Base-by-base conservation (phyloP, 1,140 invertebrate genomes). In the Phenacoccus solenopsis region DNA sequence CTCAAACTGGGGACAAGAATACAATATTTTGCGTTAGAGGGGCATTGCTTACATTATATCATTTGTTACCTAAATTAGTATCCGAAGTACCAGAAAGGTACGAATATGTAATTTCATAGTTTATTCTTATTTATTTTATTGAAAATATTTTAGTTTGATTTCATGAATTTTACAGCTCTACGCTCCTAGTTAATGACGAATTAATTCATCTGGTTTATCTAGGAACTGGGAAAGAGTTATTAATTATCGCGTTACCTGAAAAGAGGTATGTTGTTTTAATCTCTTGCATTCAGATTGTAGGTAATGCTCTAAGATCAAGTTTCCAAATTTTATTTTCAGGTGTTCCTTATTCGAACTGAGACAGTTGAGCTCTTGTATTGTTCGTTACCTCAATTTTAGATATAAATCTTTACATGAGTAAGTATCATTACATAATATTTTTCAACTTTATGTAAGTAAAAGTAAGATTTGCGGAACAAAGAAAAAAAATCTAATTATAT, bases 301-400 rank as follows among this genome's bases (percentile, higher is more conserved):
- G 1, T 32, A n/a, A n/a, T 30, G 21, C 16, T 16, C 49, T 21
- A 0, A 28, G 59, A 1, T 67, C 28, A n/a, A n/a, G n/a, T n/a
- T n/a, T n/a, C n/a, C n/a, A n/a, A 3, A 49, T 27, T 5, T 24
- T 68, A 70, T 25, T 32, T 32, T 32, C 38, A 73, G 73, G 22
- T 72, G 57, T 30, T 69, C 73, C 56, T 73, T 81, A 68, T 75
- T 80, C 71, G 83, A 85, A 77, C 77, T 81, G 20, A 71, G 79
- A 16, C 76, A 80, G 67, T 72, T 85, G 38, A 80, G 78, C 25
- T 61, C 70, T 4, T 81, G 85, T 74, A 75, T 86, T 38, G 76
- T 82, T 1, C 75, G 80, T 72, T 78, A 75, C 59, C 74, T 86
- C 38, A 76, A 80, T 72, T 86, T 86, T 75, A 80, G 71, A 24